A percentile compares a stretch with the other conserved stretches of the same genome.
phyloP scores from a whole-genome alignment of 2,797 vertebrate species.

The Epinephelus malabaricus region DNA sequence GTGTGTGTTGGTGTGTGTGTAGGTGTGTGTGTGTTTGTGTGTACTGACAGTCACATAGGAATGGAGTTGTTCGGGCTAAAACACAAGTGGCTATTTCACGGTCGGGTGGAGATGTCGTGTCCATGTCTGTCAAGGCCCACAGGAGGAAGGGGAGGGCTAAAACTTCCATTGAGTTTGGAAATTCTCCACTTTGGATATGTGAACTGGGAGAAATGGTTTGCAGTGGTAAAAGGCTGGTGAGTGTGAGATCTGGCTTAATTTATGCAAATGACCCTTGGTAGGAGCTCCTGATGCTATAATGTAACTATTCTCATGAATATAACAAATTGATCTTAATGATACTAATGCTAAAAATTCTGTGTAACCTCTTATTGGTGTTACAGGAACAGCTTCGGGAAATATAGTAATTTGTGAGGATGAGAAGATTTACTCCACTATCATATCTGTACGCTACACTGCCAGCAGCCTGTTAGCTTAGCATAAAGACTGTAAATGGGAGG shows the following conservation, averaged over 20 bases:
- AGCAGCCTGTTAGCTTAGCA: background rate
- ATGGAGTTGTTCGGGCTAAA: constrained; percentile 78
- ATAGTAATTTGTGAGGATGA: background rate
- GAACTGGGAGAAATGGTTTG: constrained; percentile 31
- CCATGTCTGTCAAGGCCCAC: constrained; percentile 69
- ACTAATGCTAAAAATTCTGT: background rate
- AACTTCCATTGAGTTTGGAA: constrained; percentile 37
- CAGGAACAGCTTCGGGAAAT: background rate
- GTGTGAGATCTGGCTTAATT: background rate
- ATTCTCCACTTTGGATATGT: constrained; percentile 30
- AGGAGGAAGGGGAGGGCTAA: constrained; percentile 17
- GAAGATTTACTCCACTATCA: background rate
- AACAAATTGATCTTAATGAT: background rate
- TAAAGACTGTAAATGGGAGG: background rate
- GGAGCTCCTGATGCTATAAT: background rate
- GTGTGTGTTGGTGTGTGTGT: constrained; percentile 29
- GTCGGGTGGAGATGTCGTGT: constrained; percentile 71
- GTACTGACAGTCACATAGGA: constrained; percentile 58
- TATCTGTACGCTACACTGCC: too few relatives aligned
- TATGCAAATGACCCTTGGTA: background rate
- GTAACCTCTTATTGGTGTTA: background rate
- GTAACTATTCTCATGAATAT: background rate
- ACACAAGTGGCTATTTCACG: constrained; percentile 84
- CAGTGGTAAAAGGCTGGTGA: background rate
- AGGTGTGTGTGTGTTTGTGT: constrained; percentile 7